Percentiles rank a stretch among this genome's conserved stretches.
Conservation (phyloP, 2,797 vertebrate genomes). For the Dallia pectoralis region DNA sequence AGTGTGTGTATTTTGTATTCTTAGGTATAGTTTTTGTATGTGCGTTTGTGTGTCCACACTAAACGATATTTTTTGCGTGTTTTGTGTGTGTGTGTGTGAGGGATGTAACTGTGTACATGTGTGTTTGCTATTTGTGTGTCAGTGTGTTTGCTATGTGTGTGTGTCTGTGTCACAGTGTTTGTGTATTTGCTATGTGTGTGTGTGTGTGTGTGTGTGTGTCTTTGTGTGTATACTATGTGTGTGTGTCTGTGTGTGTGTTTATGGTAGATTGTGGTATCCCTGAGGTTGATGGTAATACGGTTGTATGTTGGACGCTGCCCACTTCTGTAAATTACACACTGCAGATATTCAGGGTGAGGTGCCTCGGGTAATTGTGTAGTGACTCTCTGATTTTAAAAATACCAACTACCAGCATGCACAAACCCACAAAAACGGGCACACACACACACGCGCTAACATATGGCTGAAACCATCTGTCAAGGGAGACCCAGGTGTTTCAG, state of each 20-base stretch:
- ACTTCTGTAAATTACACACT: slow-evolving; percentile 57
- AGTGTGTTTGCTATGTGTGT: no score
- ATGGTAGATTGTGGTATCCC: not conserved
- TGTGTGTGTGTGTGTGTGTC: slow-evolving; percentile 13
- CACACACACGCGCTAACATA: slow-evolving; percentile 43
- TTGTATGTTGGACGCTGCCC: slow-evolving; percentile 32
- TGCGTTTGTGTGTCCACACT: not conserved
- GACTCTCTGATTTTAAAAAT: slow-evolving; percentile 58
- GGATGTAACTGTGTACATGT: not conserved
- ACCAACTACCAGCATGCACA: slow-evolving; percentile 8
- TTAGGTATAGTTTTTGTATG: not conserved
- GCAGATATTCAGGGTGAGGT: slow-evolving; percentile 48
- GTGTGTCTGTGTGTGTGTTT: not conserved
- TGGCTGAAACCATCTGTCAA: slow-evolving; percentile 57
- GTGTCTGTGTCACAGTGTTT: no score
- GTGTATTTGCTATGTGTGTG: not conserved
- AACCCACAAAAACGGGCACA: slow-evolving; percentile 16
- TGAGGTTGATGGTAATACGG: slow-evolving; percentile 49
- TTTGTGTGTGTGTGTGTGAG: not conserved
- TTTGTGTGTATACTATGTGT: slow-evolving; percentile 14
- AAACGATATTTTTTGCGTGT: not conserved
- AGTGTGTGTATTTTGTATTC: slow-evolving; percentile 7
- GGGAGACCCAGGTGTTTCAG: slow-evolving; percentile 41
- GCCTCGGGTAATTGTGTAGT: slow-evolving; percentile 51
- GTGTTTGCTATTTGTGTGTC: not conserved